Percentiles rank a stretch among this genome's conserved stretches.
Evolutionary conservation across 2,113 vertebrate genomes (phyloP).

Genomic region (Athene noctua): DNA sequence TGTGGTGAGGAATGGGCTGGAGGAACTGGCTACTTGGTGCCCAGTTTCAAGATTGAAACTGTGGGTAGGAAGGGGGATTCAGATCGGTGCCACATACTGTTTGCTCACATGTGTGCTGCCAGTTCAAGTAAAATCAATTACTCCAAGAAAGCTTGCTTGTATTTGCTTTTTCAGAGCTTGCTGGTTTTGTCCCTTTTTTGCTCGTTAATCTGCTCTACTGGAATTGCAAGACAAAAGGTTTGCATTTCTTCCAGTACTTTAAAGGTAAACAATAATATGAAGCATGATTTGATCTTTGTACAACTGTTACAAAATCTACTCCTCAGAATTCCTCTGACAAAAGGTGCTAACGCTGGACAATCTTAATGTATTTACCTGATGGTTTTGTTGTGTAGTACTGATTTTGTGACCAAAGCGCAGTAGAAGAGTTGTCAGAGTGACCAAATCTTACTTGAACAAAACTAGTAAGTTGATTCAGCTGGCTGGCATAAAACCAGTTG

Average conservation of each 20-base stretch:
- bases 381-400: not conserved
- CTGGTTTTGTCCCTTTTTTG: not conserved
- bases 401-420: not conserved
- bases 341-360: not conserved
- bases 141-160: not conserved
- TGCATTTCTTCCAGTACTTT: not conserved
- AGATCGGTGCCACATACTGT: not conserved
- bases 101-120: not conserved
- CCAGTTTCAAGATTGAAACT: not conserved
- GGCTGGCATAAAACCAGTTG: not conserved
- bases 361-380: not conserved
- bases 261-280: not conserved
- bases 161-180: not conserved
- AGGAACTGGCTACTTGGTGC: not conserved
- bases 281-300: not conserved
- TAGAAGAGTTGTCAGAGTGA: not conserved
- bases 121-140: not conserved
- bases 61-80: fast-evolving
- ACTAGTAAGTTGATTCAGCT: not conserved
- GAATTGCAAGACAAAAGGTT: not conserved
- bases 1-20: fast-evolving
- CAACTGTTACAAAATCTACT: not conserved
- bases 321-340: not conserved
- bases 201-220: not conserved
- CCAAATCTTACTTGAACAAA: not conserved